Percentiles rank a stretch among this genome's conserved stretches.
These are phyloP conservation scores for Tarsius wallacei DNA, from an alignment of 2,797 vertebrate species.

Conservation along the genomic window DNA sequence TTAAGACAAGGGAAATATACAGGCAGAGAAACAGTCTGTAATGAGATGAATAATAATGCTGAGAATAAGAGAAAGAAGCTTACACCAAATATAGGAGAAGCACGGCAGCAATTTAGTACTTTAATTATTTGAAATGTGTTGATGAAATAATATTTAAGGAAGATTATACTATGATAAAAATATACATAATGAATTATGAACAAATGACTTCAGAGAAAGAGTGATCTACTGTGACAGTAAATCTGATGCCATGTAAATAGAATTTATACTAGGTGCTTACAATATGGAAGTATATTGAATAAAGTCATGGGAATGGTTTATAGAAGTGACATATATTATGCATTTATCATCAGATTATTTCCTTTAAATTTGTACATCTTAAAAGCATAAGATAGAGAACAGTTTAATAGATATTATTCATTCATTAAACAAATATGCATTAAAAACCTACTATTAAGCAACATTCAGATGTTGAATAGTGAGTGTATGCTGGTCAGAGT, in stretches of 20 bases:
- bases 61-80: not conserved
- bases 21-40: not conserved
- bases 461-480: not conserved
- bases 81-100: not conserved
- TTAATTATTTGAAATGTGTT: constrained; percentile 9
- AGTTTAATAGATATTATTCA: not conserved
- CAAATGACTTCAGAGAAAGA: not conserved
- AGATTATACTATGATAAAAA: not conserved
- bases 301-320: not conserved
- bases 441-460: not conserved
- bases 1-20: not conserved
- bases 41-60: not conserved
- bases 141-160: constrained; percentile 29
- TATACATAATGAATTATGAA: not conserved
- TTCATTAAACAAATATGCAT: not conserved
- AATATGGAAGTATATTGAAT: not conserved
- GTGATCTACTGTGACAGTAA: not conserved
- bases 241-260: not conserved
- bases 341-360: not conserved
- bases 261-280: not conserved
- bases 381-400: not conserved
- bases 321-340: not conserved
- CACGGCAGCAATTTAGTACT: not conserved
- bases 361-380: not conserved
- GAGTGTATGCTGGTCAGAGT: not conserved